These are phyloP conservation scores for Trichechus manatus DNA, from an alignment of 2,113 vertebrate genomes.

Conservation along the genomic window DNA sequence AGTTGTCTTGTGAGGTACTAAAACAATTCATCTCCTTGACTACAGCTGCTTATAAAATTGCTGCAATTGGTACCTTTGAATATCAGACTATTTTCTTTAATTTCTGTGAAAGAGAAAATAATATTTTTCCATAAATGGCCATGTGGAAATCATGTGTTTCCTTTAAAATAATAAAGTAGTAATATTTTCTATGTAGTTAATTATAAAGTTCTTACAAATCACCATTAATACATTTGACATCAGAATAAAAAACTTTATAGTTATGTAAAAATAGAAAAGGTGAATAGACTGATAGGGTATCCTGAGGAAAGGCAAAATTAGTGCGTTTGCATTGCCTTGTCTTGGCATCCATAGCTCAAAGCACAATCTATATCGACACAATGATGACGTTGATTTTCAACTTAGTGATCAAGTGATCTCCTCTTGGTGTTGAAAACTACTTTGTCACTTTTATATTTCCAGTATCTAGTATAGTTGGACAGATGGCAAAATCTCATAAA, in stretches of 20 bases:
- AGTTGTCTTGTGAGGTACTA: background rate
- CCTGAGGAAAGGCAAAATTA: background rate
- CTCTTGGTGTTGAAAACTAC: background rate
- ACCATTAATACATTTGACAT: background rate
- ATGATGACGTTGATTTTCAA: background rate
- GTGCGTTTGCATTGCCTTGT: background rate
- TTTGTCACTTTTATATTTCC: background rate
- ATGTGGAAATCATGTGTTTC: background rate
- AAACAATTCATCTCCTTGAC: slow-evolving; percentile 47
- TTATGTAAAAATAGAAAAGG: background rate
- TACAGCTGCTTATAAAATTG: background rate
- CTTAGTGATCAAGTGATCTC: background rate
- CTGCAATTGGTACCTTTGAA: background rate
- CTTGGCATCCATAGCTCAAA: background rate
- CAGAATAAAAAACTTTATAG: background rate
- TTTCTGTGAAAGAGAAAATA: background rate
- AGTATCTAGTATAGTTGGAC: background rate
- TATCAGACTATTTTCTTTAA: background rate
- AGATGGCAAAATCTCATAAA: background rate
- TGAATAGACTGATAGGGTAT: background rate
- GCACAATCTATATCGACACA: background rate
- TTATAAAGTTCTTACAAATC: background rate
- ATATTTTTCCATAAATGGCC: background rate
- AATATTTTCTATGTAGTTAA: background rate
- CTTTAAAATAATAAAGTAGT: slow-evolving; percentile 10